Evolutionary conservation across 2,888 invertebrate species (phyloP), one percentile per base, ranked within the genome.

Genomic region (Colostygia pectinataria): DNA sequence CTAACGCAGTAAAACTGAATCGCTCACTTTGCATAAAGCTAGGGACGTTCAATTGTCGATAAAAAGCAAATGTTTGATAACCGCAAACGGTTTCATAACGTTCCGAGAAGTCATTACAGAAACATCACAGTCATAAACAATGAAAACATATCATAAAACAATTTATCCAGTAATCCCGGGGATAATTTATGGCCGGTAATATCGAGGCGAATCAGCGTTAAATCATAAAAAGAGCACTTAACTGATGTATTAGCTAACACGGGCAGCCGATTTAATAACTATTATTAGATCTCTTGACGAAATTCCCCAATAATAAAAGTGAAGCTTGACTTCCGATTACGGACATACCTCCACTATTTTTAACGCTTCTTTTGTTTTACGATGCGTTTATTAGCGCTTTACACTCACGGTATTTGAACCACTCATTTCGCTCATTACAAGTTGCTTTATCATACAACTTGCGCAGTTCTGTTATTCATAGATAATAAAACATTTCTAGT

Each of bases 201-300:
- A 85, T 84, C 79, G 73, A 71, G 67, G 71, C 59, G 83, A 82
- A 84, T 84, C 83, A 79, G 80, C 80, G 83, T 83, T 86, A 82
- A 82, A 87, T 86, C 87, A 86, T 88, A 84, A 88, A 83, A 86
- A 83, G 77, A 77, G 64, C 82, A 81, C 82, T 86, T 83, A 80
- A 79, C 81, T 71, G 75, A 70, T 71, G 73, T 80, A 85, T 87
- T 86, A 87, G 84, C 77, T 79, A 82, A 80, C 80, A 71, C 81
- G 66, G 71, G 82, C 81, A 80, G 75, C 80, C 69, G 70, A 55
- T 78, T 77, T 89, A 89, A 89, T 89, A 84, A 86, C 87, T 87
- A 81, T 88, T 85, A 88, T 88, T 88, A 87, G 75, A 75, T 66
- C 72, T 76, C 80, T 78, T 78, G 77, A 83, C 81, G 75, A 80